Evolutionary conservation across 2,113 vertebrate genomes (phyloP).

Genomic region (Myrmophylax atrothorax): DNA sequence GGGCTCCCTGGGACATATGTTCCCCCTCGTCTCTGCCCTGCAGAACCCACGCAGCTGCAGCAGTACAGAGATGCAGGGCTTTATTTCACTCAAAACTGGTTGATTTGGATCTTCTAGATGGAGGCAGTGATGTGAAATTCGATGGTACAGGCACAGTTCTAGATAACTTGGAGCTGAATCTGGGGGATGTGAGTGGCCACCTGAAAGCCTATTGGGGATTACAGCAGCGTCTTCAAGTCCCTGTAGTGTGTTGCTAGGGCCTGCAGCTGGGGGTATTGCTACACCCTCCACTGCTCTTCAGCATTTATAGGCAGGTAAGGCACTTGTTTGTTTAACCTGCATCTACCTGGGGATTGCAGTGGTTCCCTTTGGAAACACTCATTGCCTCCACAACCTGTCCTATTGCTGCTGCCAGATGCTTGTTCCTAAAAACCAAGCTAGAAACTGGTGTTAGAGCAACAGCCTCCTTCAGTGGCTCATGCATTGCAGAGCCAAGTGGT

Average conservation of each 20-base stretch:
- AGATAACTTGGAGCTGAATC: not conserved
- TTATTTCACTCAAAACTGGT: rapidly evolving
- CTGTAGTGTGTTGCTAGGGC: rapidly evolving
- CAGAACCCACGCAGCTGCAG: not conserved
- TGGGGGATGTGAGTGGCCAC: not conserved
- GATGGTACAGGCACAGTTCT: rapidly evolving
- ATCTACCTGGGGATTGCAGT: not conserved
- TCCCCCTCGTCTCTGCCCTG: not conserved
- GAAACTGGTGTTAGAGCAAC: rapidly evolving
- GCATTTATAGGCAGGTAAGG: not conserved
- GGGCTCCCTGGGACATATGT: not conserved
- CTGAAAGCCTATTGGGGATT: not conserved
- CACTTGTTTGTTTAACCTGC: not conserved
- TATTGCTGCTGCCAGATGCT: not conserved
- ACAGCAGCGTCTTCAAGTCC: not conserved
- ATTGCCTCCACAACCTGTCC: not conserved
- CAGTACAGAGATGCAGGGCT: not conserved
- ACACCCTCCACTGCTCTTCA: not conserved
- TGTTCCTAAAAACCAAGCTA: not conserved
- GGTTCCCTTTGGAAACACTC: not conserved
- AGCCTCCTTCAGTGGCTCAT: not conserved
- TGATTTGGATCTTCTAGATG: not conserved
- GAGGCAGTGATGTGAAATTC: not conserved
- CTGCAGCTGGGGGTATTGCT: not conserved
- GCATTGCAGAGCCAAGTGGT: rapidly evolving